These are phyloP conservation scores for Limnephilus auricula DNA, from an alignment of 2,888 invertebrate genomes.

Conservation along the genomic window DNA sequence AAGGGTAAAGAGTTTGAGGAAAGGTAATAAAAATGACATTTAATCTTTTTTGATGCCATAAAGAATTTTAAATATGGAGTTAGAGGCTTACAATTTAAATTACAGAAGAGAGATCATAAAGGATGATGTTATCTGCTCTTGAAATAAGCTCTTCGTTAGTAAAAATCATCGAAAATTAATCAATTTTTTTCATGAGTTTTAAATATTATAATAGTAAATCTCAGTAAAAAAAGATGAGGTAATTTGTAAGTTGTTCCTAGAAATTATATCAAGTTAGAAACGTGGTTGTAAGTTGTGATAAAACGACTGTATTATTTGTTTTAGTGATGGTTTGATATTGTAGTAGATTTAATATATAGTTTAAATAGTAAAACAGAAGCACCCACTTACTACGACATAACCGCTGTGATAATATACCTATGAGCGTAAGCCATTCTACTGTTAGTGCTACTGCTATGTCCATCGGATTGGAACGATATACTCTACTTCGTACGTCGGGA, in stretches of 20 bases:
- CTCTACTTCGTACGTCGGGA: slow-evolving; percentile 30
- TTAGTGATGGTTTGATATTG: background rate
- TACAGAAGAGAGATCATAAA: background rate
- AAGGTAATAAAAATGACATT: slow-evolving; percentile 51
- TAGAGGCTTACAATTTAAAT: slow-evolving; percentile 5
- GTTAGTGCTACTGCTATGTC: slow-evolving; percentile 33
- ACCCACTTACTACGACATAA: background rate
- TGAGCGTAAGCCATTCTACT: background rate
- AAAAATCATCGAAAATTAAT: background rate
- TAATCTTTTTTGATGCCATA: slow-evolving; percentile 42
- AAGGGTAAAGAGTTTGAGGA: slow-evolving; percentile 47
- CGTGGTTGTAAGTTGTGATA: background rate
- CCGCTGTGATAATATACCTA: background rate
- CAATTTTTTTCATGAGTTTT: too few relatives aligned
- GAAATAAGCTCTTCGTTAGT: background rate
- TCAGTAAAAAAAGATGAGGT: background rate
- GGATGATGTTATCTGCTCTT: background rate
- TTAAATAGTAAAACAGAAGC: background rate
- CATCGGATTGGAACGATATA: slow-evolving; percentile 53
- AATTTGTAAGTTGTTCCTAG: background rate
- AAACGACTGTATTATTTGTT: background rate
- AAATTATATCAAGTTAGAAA: background rate
- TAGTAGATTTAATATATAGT: background rate
- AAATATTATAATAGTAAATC: too few relatives aligned
- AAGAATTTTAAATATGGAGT: slow-evolving; percentile 30